These are phyloP conservation scores for Zaprionus ghesquierei DNA, from an alignment of 1,140 invertebrate genomes.

Conservation along the genomic window DNA sequence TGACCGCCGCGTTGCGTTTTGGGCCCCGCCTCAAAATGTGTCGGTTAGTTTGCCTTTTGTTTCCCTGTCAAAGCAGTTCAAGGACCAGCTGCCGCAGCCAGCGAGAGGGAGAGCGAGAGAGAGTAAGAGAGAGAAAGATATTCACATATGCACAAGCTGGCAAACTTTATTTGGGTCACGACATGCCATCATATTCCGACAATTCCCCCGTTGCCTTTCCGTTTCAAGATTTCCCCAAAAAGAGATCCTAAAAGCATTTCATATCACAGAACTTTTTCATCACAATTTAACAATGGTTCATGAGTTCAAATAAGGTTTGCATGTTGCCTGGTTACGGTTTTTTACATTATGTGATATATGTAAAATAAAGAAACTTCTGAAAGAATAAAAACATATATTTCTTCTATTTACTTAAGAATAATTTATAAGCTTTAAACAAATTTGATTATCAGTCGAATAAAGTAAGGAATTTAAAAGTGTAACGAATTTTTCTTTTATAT, in stretches of 20 bases:
- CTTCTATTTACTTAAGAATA: neutral
- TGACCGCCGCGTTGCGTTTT: neutral
- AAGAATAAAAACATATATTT: too few species aligned
- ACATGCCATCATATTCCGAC: conserved; percentile 4
- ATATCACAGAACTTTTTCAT: neutral
- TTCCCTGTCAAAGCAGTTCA: conserved; percentile 51
- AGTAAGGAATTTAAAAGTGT: too few species aligned
- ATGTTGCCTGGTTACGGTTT: neutral
- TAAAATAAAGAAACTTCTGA: neutral
- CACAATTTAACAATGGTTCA: neutral
- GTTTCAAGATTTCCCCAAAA: neutral
- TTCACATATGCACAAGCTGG: conserved; percentile 17
- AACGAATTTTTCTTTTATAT: too few species aligned
- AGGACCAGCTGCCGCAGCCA: conserved; percentile 38
- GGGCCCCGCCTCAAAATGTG: conserved; percentile 23
- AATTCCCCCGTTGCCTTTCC: neutral
- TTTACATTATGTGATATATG: neutral
- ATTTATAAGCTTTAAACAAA: neutral
- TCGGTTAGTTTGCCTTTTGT: conserved; percentile 56
- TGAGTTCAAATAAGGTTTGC: neutral
- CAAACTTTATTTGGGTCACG: conserved; percentile 4
- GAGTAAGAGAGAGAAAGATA: neutral
- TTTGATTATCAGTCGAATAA: neutral
- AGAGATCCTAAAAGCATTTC: neutral
- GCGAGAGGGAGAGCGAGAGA: too few species aligned